Conservation (phyloP, 1,140 invertebrate genomes). For the Drosophila albomicans region DNA sequence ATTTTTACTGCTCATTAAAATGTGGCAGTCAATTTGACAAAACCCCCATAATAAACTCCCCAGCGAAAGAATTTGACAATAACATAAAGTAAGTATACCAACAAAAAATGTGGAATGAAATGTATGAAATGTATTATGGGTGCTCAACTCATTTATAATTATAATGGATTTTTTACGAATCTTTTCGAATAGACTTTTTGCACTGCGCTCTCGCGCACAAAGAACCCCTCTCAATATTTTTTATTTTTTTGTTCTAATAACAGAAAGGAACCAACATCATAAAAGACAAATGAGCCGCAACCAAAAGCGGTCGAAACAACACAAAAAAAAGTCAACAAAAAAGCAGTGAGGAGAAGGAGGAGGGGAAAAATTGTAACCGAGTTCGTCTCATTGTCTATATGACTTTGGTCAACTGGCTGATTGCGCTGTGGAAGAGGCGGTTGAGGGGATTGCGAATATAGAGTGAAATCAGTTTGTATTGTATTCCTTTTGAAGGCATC, state of each 20-base stretch:
- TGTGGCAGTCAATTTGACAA: conserved; percentile 76
- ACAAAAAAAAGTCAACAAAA: conserved; percentile 29
- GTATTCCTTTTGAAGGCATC: conserved; percentile 80
- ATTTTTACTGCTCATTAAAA: conserved; percentile 82
- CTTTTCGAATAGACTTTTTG: conserved; percentile 38
- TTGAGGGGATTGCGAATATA: conserved; percentile 8
- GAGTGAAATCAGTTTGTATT: conserved; percentile 78
- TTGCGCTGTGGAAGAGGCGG: conserved; percentile 28
- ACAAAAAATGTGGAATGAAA: conserved; percentile 58
- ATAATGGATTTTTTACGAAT: conserved; percentile 80
- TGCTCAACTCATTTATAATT: conserved; percentile 84
- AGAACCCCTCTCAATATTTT: conserved; percentile 28
- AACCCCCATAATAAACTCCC: conserved; percentile 54
- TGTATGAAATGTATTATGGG: conserved; percentile 62
- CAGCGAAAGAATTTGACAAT: conserved; percentile 24
- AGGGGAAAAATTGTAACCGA: conserved; percentile 37
- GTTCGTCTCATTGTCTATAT: conserved; percentile 52
- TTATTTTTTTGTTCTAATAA: conserved; percentile 45
- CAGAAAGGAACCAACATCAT: conserved; percentile 63
- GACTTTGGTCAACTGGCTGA: conserved; percentile 51
- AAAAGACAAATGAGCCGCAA: conserved; percentile 83
- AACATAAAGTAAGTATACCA: conserved; percentile 18
- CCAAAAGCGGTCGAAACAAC: conserved; percentile 46
- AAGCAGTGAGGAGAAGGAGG: neutral
- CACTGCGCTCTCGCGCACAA: conserved; percentile 15